Evolutionary conservation across 1,140 invertebrate species (phyloP), one percentile per base, ranked within the genome.

Genomic region (Drosophila pallidifrons): DNA sequence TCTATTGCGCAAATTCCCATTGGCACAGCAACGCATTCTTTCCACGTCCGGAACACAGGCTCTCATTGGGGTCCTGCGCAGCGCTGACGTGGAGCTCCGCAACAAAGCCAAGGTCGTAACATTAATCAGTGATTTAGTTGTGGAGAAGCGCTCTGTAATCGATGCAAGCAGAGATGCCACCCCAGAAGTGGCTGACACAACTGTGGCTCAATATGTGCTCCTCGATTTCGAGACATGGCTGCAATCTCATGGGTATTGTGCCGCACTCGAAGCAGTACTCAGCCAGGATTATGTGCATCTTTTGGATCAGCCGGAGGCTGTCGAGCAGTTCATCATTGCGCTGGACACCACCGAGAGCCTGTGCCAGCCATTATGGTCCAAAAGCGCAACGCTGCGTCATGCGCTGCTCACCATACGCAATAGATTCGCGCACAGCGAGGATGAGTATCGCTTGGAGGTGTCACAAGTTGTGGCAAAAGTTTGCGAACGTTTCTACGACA

Each of bases 1-100:
- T 1, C 38, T 92, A 3, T 35, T 92, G 15, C 77, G 91, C 4
- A 91, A 91, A 30, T 91, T 92, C 58, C 88, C 91, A 1, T 25
- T 81, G 28, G 91, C 88, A 2, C 82, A 90, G 46, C 78, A 88
- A 47, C 77, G 86, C 11, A 74, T 92, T 1, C 68, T 92, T 0
- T 91, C 91, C 35, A 91, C 89, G 1, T 89, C 83, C 0, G 88
- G 91, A 0, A 91, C 78, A 5, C 77, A 91, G 47, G 82, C 91
- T 13, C 51, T 92, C 35, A 73, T 92, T 1, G 51, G 77, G 3
- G 71, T 92, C 1, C 41, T 92, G 3, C 63, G 55, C 5, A 88
- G 81, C 43, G 43, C 74, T 0, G 73, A 87, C 0, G 67, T 87
- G 43, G 88, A 92, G 46, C 45, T 92, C 1, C 81, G 85, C 32